A percentile compares a stretch with the other conserved stretches of the same genome.
Evolutionary conservation across 2,888 invertebrate genomes (phyloP).

Genomic region (Parasteatoda lunata): DNA sequence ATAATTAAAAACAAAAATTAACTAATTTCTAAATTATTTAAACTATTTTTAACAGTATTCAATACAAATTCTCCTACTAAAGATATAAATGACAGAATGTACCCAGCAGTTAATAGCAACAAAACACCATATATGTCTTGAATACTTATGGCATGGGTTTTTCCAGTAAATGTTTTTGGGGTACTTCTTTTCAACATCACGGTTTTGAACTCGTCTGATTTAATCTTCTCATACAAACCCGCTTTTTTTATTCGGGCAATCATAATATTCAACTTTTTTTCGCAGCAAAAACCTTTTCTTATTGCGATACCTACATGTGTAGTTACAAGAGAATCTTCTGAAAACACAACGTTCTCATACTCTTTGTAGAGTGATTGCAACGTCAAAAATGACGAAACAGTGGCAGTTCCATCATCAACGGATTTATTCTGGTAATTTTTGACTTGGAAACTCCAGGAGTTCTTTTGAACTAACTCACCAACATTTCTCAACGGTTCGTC

Average conservation of each 20-base stretch:
- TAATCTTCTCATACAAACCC: neutral
- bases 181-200: too few relatives aligned
- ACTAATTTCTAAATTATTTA: too few relatives aligned
- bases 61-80: neutral
- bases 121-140: neutral
- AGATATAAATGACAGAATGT: neutral
- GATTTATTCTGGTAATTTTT: neutral
- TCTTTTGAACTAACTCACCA: neutral
- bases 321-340: neutral
- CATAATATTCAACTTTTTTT: neutral
- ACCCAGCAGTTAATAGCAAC: neutral
- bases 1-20: too few relatives aligned
- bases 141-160: neutral
- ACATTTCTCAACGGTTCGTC: neutral
- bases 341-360: neutral
- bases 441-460: neutral
- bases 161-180: too few relatives aligned
- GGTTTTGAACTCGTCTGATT: neutral
- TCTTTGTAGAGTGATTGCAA: neutral
- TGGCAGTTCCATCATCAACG: neutral
- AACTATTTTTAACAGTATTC: too few relatives aligned
- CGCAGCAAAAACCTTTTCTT: neutral
- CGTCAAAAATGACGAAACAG: neutral
- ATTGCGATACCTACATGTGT: neutral
- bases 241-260: neutral